Evolutionary conservation across 2,888 invertebrate genomes (phyloP).

Genomic region (Pseudoips prasinana): DNA sequence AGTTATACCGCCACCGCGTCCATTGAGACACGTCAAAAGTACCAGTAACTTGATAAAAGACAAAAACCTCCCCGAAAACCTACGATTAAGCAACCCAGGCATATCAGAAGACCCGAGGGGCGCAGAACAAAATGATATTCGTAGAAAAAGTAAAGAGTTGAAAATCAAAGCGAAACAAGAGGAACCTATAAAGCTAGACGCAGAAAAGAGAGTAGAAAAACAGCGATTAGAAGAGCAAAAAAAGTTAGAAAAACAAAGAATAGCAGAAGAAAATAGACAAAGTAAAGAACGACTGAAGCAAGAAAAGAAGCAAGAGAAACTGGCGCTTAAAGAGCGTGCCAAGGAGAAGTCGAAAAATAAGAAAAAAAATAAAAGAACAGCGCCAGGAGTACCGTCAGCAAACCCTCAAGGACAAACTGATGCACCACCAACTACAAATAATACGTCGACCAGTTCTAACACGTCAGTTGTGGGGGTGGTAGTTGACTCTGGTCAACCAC

Average conservation of each 20-base stretch:
- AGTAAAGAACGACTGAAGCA: slow-evolving; percentile 45
- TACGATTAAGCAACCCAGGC: slow-evolving; percentile 46
- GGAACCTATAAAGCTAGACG: slow-evolving; percentile 27
- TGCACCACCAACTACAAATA: neutral
- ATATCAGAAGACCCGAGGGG: slow-evolving; percentile 50
- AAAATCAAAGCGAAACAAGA: slow-evolving; percentile 19
- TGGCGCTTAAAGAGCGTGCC: slow-evolving; percentile 33
- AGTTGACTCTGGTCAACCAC: slow-evolving; percentile 15
- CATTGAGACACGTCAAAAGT: slow-evolving; percentile 48
- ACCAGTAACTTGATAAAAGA: slow-evolving; percentile 43
- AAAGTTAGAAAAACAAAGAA: slow-evolving; percentile 51
- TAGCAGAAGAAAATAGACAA: slow-evolving; percentile 48
- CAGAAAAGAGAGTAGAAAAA: slow-evolving; percentile 35
- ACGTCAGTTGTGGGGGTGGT: no score
- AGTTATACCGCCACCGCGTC: slow-evolving; percentile 19
- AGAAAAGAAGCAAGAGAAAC: slow-evolving; percentile 48
- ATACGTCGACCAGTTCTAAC: neutral
- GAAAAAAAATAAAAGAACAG: slow-evolving; percentile 28
- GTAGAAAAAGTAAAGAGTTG: slow-evolving; percentile 12
- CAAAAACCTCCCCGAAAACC: slow-evolving; percentile 28
- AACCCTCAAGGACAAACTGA: slow-evolving; percentile 21
- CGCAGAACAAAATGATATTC: slow-evolving; percentile 24
- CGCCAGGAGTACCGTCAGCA: slow-evolving; percentile 20
- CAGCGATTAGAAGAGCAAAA: slow-evolving; percentile 48
- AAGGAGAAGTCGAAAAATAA: slow-evolving; percentile 35